Percentiles rank a stretch among this genome's conserved stretches.
Conservation (phyloP, 2,888 invertebrate species). For the Epistrophe eligans region DNA sequence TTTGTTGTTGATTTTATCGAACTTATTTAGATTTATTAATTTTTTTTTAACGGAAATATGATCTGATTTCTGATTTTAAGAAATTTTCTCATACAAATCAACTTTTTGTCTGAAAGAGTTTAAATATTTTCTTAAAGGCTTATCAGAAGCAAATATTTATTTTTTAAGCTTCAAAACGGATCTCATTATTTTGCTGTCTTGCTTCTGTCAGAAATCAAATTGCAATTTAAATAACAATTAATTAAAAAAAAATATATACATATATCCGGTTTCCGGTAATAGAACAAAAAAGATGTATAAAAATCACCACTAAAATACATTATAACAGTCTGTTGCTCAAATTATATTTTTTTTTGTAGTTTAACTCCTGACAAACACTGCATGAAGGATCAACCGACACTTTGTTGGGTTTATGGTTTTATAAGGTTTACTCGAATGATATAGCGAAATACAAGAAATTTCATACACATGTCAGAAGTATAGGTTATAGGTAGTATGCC, state of each 20-base stretch:
- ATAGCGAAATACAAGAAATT: not conserved
- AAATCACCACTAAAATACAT: conserved; percentile 42
- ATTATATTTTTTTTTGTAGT: conserved; percentile 10
- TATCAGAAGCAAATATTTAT: not conserved
- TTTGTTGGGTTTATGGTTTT: conserved; percentile 32
- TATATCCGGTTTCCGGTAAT: not conserved
- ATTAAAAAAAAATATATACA: not conserved
- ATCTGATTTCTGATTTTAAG: not conserved
- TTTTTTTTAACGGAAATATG: not conserved
- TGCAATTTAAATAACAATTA: not conserved
- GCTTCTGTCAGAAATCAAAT: not conserved
- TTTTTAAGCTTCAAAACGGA: not conserved
- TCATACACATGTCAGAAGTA: conserved; percentile 25
- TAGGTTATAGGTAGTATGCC: not conserved
- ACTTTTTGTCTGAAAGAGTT: not conserved
- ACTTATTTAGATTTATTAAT: not conserved
- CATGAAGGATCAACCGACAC: conserved; percentile 28
- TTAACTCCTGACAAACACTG: conserved; percentile 2
- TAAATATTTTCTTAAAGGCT: not conserved
- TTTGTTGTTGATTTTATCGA: conserved; percentile 22
- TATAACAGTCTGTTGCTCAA: conserved; percentile 52
- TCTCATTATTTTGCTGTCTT: not conserved
- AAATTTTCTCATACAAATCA: not conserved
- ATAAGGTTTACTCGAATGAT: conserved; percentile 7
- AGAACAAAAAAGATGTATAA: conserved; percentile 1